phyloP scores from a whole-genome alignment of 2,888 invertebrate species.

The Sesia bembeciformis region DNA sequence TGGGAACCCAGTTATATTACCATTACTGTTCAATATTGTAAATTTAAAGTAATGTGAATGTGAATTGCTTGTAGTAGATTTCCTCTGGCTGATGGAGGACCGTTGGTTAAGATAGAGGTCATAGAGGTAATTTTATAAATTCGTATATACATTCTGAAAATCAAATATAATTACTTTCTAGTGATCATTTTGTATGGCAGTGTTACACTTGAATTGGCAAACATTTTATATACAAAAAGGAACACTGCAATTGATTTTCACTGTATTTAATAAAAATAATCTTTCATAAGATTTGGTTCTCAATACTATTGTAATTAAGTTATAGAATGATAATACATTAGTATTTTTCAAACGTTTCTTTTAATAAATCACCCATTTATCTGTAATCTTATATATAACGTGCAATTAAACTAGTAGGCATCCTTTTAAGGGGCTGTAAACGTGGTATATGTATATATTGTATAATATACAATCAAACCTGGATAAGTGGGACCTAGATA shows the following conservation, averaged over 20 bases:
- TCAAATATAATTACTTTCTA: constrained; percentile 9
- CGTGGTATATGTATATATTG: too few relatives aligned
- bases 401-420: too few relatives aligned
- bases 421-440: too few relatives aligned
- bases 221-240: background rate
- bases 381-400: too few relatives aligned
- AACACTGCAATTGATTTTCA: background rate
- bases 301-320: constrained; percentile 46
- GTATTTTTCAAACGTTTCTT: constrained; percentile 17
- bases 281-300: constrained; percentile 37
- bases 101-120: background rate
- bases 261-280: constrained; percentile 13
- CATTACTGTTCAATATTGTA: constrained; percentile 1
- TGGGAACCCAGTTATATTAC: too few relatives aligned
- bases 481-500: too few relatives aligned
- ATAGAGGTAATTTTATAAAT: constrained; percentile 49
- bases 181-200: constrained; percentile 27
- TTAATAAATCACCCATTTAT: constrained; percentile 1
- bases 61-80: constrained; percentile 13
- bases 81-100: constrained; percentile 9
- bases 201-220: constrained; percentile 5
- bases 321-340: constrained; percentile 46
- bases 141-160: constrained; percentile 42
- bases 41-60: constrained; percentile 11
- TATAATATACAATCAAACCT: too few relatives aligned